Conservation (phyloP, 35 echinoderm and acorn worm species). For the Lytechinus pictus region DNA sequence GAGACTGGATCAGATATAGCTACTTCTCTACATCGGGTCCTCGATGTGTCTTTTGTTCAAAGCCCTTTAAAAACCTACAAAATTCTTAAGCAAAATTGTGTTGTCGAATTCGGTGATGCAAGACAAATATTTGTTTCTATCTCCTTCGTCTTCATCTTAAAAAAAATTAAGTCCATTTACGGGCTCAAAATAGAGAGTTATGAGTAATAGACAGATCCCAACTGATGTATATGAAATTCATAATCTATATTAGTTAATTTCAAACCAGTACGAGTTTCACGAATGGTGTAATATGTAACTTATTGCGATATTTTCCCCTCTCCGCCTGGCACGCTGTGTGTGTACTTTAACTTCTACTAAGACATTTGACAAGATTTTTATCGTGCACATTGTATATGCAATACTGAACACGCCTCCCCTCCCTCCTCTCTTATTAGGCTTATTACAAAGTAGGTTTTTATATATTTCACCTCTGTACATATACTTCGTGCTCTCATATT, state of each 20-base stretch:
- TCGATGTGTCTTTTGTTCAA: too few species aligned
- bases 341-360: background rate
- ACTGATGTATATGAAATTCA: background rate
- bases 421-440: too few species aligned
- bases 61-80: too few species aligned
- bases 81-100: too few species aligned
- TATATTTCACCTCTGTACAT: background rate
- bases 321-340: background rate
- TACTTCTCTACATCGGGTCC: too few species aligned
- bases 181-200: background rate
- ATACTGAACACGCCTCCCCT: background rate
- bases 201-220: background rate
- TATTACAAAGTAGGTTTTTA: background rate
- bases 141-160: background rate
- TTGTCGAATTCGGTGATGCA: background rate
- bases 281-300: constrained; percentile 7
- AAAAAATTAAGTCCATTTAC: background rate
- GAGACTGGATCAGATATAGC: too few species aligned
- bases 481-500: too few species aligned
- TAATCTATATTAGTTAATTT: background rate
- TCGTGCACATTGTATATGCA: background rate
- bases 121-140: background rate
- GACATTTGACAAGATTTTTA: background rate
- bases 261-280: background rate
- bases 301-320: background rate